A percentile compares a stretch with the other conserved stretches of the same genome.
phyloP scores from a whole-genome alignment of 1,140 invertebrate genomes.

The Drosophila navojoa region DNA sequence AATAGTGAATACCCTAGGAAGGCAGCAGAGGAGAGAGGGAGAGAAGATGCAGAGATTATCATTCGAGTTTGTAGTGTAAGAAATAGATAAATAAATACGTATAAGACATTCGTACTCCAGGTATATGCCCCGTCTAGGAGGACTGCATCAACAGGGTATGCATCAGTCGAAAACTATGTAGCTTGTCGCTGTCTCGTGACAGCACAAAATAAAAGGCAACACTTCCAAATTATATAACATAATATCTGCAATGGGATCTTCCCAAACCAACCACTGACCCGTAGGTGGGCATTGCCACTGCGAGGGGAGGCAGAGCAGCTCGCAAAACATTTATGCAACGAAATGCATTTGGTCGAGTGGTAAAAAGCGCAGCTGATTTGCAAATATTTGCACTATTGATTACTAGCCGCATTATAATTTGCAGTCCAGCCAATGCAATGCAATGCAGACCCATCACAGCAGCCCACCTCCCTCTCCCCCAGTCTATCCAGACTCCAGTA shows the following conservation, averaged over 20 bases:
- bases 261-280: neutral
- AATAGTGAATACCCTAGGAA: conserved; percentile 4
- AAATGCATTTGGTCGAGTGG: conserved; percentile 33
- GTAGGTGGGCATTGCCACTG: conserved; percentile 12
- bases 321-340: conserved; percentile 21
- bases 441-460: conserved; percentile 9
- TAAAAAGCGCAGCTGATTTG: conserved; percentile 63
- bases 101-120: neutral
- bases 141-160: conserved; percentile 7
- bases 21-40: no score
- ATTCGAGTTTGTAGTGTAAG: no score
- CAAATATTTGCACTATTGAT: conserved; percentile 77
- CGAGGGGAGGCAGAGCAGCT: neutral
- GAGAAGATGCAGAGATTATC: no score
- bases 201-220: conserved; percentile 38
- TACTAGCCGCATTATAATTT: conserved; percentile 66
- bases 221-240: conserved; percentile 43
- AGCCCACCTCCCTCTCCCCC: neutral
- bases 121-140: neutral
- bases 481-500: conserved; percentile 7
- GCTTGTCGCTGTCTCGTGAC: conserved; percentile 16
- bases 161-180: conserved; percentile 14
- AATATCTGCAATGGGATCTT: conserved; percentile 10
- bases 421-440: conserved; percentile 16
- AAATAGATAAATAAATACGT: no score